A percentile compares a stretch with the other conserved stretches of the same genome.
These are phyloP conservation scores for Zygothrica quintamaculata DNA, from an alignment of 2,888 invertebrate species.

Conservation along the genomic window DNA sequence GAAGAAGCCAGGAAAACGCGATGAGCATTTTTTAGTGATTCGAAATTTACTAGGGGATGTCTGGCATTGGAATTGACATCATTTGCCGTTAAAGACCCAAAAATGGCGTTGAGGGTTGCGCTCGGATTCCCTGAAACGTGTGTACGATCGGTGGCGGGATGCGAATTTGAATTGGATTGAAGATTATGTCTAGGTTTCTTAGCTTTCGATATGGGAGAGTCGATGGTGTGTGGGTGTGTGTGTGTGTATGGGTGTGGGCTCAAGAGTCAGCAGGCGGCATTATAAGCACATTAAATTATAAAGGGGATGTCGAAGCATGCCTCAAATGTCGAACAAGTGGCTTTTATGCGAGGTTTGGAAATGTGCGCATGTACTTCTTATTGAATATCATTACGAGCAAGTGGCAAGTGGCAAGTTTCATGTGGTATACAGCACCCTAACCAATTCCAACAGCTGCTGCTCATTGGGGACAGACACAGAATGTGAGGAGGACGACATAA, in stretches of 20 bases:
- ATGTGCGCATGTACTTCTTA: slow-evolving; percentile 67
- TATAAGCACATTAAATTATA: slow-evolving; percentile 81
- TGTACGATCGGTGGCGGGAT: not conserved
- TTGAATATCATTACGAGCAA: slow-evolving; percentile 74
- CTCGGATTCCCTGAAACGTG: slow-evolving; percentile 50
- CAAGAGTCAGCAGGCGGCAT: slow-evolving; percentile 79
- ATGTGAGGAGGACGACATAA: slow-evolving; percentile 46
- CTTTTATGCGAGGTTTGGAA: slow-evolving; percentile 68
- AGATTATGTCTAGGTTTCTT: no score
- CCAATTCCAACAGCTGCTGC: slow-evolving; percentile 27
- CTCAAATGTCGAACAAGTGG: slow-evolving; percentile 75
- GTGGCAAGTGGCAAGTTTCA: no score
- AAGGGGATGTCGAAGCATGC: slow-evolving; percentile 74
- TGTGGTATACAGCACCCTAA: slow-evolving; percentile 2
- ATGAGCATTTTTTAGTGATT: slow-evolving; percentile 19
- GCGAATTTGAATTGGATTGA: no score
- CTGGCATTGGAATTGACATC: slow-evolving; percentile 69
- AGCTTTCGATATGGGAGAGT: no score
- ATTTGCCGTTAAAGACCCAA: slow-evolving; percentile 70
- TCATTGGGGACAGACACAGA: slow-evolving; percentile 13
- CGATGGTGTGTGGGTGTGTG: not conserved
- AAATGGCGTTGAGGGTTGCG: slow-evolving; percentile 60
- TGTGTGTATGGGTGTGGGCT: slow-evolving; percentile 29
- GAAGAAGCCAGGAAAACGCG: slow-evolving; percentile 48
- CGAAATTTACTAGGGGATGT: slow-evolving; percentile 22